Conservation (phyloP, 2,888 invertebrate genomes). For the Platycheirus albimanus region DNA sequence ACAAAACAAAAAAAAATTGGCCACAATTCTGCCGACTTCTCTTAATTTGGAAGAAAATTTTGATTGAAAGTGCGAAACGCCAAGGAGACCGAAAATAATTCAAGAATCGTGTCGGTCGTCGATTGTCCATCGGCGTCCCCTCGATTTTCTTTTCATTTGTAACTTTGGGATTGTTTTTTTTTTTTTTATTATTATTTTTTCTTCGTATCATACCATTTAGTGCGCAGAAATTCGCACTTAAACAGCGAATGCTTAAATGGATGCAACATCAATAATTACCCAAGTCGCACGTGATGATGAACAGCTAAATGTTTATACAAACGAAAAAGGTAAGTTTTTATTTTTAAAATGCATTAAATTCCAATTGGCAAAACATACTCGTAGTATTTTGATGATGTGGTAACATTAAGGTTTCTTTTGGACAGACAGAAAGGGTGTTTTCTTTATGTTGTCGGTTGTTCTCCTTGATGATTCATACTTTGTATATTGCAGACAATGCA, state of each 20-base stretch:
- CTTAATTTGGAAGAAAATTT: conserved; percentile 2
- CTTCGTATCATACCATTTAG: conserved; percentile 53
- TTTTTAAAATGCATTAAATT: neutral
- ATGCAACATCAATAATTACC: conserved; percentile 99
- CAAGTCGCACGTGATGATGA: conserved; percentile 99
- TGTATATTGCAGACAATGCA: conserved; percentile 19
- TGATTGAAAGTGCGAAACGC: conserved; percentile 17
- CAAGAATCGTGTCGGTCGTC: conserved; percentile 28
- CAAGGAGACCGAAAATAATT: neutral
- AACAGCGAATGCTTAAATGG: conserved; percentile 89
- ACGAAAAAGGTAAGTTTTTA: conserved; percentile 92
- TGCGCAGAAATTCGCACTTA: conserved; percentile 75
- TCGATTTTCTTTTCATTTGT: conserved; percentile 14
- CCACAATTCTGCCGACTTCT: conserved; percentile 42
- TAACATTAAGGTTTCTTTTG: neutral
- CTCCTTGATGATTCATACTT: conserved; percentile 53
- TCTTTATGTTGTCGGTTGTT: conserved; percentile 10
- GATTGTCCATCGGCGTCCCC: conserved; percentile 7
- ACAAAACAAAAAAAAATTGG: conserved; percentile 26
- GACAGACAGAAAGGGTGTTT: neutral
- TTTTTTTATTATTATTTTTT: conserved; percentile 42
- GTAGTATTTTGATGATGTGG: neutral
- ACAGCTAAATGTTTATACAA: conserved; percentile 94
- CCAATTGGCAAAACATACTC: conserved; percentile 10
- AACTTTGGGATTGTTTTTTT: conserved; percentile 9